Base-by-base conservation (phyloP, 1,140 invertebrate genomes). In the Brachionus manjavacas region DNA sequence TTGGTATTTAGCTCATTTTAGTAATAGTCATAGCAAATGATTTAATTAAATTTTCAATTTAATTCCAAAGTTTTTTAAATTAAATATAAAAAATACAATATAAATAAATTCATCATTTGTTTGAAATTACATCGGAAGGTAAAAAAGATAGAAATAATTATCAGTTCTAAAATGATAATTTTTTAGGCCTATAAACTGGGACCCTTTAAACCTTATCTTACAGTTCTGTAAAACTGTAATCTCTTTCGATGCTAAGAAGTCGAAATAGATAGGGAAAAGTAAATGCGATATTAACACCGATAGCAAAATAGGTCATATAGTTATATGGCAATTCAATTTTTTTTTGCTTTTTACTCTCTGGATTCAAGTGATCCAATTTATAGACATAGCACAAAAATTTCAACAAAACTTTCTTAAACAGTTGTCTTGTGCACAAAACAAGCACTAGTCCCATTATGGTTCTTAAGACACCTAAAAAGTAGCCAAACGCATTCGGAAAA, bases 201-300 rank as follows among this genome's bases (percentile, higher is more conserved):
- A n/a, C 11, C 2, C 46, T 41, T 74, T 28, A 14, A 31, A 28
- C 55, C 20, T 31, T 20, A 46, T 3, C 46, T 83, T 55, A 83
- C 3, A 83, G 31, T 35, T 95, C 94, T 4, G 94, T 94, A 87
- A 94, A 95, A 90, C 94, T 95, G 2, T 93, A 93, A 0, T 92
- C 92, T 86, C 94, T 88, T 88, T 94, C 93, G 84, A 96, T 94
- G 68, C 91, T 91, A 31, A 95, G 88, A 74, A 93, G 89, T 60
- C 92, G 90, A 89, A 96, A 96, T 4, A 94, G 90, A 86, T 92
- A 92, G 4, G 95, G 95, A 85, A 94, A 90, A n/a, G 94, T 86
- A 89, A 93, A 94, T 6, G 93, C 91, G 3, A 93, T 93, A 64
- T 88, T 93, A 92, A 88, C 94, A 39, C 87, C 85, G 7, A 88